phyloP scores from a whole-genome alignment of 1,140 invertebrate genomes.

The Pararge aegeria region DNA sequence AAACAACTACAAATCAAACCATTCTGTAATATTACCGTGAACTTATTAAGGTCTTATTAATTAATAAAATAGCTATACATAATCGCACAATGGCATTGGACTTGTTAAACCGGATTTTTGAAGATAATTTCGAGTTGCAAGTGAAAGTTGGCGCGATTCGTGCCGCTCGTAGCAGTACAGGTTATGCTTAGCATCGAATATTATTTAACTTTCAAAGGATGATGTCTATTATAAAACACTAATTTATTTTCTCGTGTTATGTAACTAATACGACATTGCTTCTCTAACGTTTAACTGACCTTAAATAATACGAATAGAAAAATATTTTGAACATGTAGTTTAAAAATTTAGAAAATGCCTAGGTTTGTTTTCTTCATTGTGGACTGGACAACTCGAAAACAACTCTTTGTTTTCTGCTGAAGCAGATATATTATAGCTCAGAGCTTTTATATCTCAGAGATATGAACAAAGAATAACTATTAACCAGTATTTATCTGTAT shows the following conservation, averaged over 20 bases:
- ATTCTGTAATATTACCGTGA: background rate
- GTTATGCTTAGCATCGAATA: conserved; percentile 43
- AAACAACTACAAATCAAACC: background rate
- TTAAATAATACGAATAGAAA: too few species aligned
- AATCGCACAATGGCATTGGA: conserved; percentile 26
- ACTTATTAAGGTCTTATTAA: background rate
- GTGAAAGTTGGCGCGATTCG: conserved; percentile 63
- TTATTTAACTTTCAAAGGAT: conserved; percentile 64
- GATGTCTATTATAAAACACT: conserved; percentile 47
- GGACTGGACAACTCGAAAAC: too few species aligned
- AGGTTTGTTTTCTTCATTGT: too few species aligned
- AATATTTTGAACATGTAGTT: too few species aligned
- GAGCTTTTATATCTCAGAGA: too few species aligned
- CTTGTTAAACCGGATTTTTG: conserved; percentile 50
- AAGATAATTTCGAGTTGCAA: conserved; percentile 42
- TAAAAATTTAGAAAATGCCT: too few species aligned
- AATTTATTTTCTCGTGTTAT: conserved; percentile 19
- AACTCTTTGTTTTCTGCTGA: too few species aligned
- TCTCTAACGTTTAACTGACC: conserved; percentile 2
- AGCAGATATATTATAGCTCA: too few species aligned
- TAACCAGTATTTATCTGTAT: too few species aligned
- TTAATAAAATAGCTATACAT: conserved; percentile 4
- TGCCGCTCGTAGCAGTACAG: conserved; percentile 42
- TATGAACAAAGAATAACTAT: too few species aligned
- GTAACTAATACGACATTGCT: conserved; percentile 21